These are phyloP conservation scores for Pluvianellus socialis DNA, from an alignment of 2,113 vertebrate species.

Conservation along the genomic window DNA sequence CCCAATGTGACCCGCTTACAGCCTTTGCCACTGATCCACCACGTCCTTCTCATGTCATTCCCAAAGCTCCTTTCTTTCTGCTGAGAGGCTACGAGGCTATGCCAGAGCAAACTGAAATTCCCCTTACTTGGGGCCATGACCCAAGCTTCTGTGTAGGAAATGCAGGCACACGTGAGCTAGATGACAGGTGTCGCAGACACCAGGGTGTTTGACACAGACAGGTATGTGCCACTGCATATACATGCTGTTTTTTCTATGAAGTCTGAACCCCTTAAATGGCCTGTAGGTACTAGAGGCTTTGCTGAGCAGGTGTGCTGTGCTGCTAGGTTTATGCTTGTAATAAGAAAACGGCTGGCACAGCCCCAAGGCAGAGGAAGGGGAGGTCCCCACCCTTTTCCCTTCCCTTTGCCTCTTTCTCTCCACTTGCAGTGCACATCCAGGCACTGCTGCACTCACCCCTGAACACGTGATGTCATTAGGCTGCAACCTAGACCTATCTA, in stretches of 20 bases:
- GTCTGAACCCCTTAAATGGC: neutral
- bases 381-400: neutral
- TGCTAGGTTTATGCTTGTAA: neutral
- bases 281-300: neutral
- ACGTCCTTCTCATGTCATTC: neutral
- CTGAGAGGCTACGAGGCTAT: neutral
- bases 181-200: neutral
- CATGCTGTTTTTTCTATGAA: neutral
- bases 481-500: neutral
- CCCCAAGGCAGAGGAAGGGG: neutral
- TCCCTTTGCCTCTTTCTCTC: neutral
- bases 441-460: neutral
- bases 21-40: neutral
- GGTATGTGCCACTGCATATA: neutral
- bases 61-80: neutral
- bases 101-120: neutral
- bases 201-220: neutral
- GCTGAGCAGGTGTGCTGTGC: neutral
- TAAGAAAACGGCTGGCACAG: neutral
- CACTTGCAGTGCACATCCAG: neutral
- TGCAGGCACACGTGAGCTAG: neutral
- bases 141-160: neutral
- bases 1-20: neutral
- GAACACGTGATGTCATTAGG: neutral
- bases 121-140: neutral